Evolutionary conservation across 2,888 invertebrate species (phyloP).

Genomic region (Dendrolimus houi): DNA sequence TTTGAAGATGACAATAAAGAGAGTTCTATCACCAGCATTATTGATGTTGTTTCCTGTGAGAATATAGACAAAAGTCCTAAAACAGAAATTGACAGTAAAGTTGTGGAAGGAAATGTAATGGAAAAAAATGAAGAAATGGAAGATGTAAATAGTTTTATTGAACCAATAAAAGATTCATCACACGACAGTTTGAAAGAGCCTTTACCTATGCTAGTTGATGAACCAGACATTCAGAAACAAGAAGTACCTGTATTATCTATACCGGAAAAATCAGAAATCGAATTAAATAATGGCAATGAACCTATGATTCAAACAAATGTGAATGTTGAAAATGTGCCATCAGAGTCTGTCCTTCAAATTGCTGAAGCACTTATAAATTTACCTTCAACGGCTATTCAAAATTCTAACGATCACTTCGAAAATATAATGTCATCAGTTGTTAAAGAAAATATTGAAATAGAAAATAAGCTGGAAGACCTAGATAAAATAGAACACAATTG

Average conservation of each 20-base stretch:
- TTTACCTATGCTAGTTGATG: neutral
- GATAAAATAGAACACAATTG: slow-evolving; percentile 22
- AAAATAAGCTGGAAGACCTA: slow-evolving; percentile 5
- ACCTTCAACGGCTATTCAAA: slow-evolving; percentile 56
- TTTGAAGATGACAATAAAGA: slow-evolving; percentile 66
- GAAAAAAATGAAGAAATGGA: neutral
- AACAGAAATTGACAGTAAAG: slow-evolving; percentile 7
- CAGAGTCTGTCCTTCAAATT: slow-evolving; percentile 68
- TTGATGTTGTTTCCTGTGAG: slow-evolving; percentile 30
- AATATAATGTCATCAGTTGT: slow-evolving; percentile 15
- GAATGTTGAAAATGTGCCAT: slow-evolving; percentile 37
- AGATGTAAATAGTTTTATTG: neutral
- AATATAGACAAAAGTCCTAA: slow-evolving; percentile 5
- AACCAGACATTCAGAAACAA: neutral
- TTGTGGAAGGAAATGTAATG: slow-evolving; percentile 1
- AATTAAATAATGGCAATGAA: neutral
- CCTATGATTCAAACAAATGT: neutral
- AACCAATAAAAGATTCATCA: neutral
- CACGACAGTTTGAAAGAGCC: neutral
- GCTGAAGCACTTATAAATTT: slow-evolving; percentile 67
- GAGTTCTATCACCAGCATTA: slow-evolving; percentile 18
- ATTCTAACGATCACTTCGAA: slow-evolving; percentile 28
- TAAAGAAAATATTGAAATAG: slow-evolving; percentile 4
- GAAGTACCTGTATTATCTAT: neutral
- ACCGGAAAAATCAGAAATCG: neutral